phyloP scores from a whole-genome alignment of 2,113 vertebrate genomes.

The Carassius gibelio region DNA sequence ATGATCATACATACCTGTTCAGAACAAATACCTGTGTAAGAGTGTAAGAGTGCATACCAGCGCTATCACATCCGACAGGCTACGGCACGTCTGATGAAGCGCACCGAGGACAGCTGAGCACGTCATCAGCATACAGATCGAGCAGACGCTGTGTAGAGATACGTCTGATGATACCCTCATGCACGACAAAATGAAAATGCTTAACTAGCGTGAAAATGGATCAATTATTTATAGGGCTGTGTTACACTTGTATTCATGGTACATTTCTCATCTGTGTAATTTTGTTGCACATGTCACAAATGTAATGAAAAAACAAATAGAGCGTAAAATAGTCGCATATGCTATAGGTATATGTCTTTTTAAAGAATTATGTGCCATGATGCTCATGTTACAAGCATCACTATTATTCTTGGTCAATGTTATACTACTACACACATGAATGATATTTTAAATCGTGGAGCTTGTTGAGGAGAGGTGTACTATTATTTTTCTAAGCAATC shows the following conservation, averaged over 20 bases:
- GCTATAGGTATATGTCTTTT: background rate
- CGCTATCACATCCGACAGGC: constrained; percentile 48
- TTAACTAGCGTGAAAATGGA: background rate
- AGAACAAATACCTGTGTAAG: constrained; percentile 9
- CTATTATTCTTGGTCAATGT: background rate
- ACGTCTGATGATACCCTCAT: background rate
- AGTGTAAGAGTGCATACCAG: constrained; percentile 41
- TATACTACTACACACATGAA: background rate
- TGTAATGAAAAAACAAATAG: background rate
- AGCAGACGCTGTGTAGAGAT: background rate
- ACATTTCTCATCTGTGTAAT: background rate
- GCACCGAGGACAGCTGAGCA: background rate
- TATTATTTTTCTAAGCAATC: background rate
- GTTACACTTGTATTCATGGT: background rate
- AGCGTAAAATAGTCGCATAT: background rate
- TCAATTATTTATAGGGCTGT: background rate
- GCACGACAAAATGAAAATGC: background rate
- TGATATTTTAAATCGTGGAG: background rate
- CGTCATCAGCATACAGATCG: background rate
- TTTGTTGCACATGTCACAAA: background rate
- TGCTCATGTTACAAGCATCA: background rate
- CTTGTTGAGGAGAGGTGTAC: background rate
- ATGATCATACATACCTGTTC: background rate
- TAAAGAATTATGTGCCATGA: background rate
- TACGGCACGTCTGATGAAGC: constrained; percentile 46